phyloP scores from a whole-genome alignment of 2,888 invertebrate genomes.

The Nyleta sp. region DNA sequence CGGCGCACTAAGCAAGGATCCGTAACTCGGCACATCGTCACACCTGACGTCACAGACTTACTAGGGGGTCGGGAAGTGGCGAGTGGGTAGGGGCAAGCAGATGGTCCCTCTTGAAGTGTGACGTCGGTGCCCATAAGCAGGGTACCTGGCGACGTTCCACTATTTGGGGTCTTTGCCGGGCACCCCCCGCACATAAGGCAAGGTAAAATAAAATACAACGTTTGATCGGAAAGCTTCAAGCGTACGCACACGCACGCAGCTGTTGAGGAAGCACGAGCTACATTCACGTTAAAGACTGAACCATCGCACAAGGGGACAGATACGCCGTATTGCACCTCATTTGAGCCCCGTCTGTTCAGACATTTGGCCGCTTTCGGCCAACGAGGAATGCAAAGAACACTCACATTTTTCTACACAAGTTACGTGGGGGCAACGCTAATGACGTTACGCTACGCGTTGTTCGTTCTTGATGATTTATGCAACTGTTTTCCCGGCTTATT shows the following conservation, averaged over 20 bases:
- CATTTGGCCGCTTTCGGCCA: constrained; percentile 68
- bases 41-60: constrained; percentile 82
- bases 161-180: constrained; percentile 68
- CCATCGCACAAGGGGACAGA: constrained; percentile 67
- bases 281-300: constrained; percentile 77
- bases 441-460: constrained; percentile 9
- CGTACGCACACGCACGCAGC: constrained; percentile 76
- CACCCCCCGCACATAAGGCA: constrained; percentile 75
- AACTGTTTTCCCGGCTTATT: too few relatives aligned
- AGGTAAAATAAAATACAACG: constrained; percentile 79
- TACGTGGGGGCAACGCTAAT: constrained; percentile 22
- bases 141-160: constrained; percentile 74
- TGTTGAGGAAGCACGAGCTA: constrained; percentile 81
- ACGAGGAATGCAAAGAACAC: constrained; percentile 41
- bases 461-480: too few relatives aligned
- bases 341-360: constrained; percentile 74
- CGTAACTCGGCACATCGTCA: constrained; percentile 77
- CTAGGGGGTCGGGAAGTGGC: constrained; percentile 69
- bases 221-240: constrained; percentile 73
- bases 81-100: constrained; percentile 74
- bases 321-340: constrained; percentile 69
- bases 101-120: constrained; percentile 82
- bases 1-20: constrained; percentile 43
- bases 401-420: constrained; percentile 33
- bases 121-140: constrained; percentile 71